Percentiles rank a stretch among this genome's conserved stretches.
Evolutionary conservation across 2,113 vertebrate genomes (phyloP).

Genomic region (Poecilia latipinna): DNA sequence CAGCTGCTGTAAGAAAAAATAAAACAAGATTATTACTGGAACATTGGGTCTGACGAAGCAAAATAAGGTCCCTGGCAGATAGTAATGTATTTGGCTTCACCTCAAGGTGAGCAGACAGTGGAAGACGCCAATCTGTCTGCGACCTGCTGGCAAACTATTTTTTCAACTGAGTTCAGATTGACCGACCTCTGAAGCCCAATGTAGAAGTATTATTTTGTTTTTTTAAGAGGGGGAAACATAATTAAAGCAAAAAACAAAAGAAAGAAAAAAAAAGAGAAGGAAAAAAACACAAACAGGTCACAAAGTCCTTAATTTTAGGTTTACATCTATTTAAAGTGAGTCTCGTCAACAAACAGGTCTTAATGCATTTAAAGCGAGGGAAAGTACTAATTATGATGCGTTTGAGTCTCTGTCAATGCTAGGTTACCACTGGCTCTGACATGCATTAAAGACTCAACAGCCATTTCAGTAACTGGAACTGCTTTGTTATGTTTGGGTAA

Average conservation of each 20-base stretch:
- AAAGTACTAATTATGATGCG: not conserved
- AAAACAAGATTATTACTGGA: constrained; percentile 11
- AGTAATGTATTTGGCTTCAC: constrained; percentile 43
- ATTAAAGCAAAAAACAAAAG: not conserved
- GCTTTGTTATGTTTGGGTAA: not conserved
- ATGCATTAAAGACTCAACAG: not conserved
- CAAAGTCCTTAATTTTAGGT: not conserved
- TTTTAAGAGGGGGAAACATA: not conserved
- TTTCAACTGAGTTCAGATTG: constrained; percentile 18
- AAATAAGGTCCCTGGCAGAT: not conserved
- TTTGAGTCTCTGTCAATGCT: not conserved
- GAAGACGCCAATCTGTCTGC: constrained; percentile 41
- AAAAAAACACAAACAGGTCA: not conserved
- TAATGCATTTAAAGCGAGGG: not conserved
- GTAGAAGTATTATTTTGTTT: not conserved
- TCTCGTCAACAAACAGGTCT: not conserved
- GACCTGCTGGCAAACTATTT: not conserved
- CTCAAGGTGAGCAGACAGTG: constrained; percentile 51
- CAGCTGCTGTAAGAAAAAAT: constrained; percentile 57
- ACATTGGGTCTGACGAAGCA: constrained; percentile 3
- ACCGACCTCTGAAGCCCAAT: not conserved
- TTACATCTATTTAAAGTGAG: not conserved
- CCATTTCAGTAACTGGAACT: not conserved
- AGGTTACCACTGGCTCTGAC: not conserved
- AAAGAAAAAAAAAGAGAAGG: no score